Percentiles rank a stretch among this genome's conserved stretches.
Evolutionary conservation across 2,797 vertebrate genomes (phyloP).

Genomic region (Hyperoplus lanceolatus): DNA sequence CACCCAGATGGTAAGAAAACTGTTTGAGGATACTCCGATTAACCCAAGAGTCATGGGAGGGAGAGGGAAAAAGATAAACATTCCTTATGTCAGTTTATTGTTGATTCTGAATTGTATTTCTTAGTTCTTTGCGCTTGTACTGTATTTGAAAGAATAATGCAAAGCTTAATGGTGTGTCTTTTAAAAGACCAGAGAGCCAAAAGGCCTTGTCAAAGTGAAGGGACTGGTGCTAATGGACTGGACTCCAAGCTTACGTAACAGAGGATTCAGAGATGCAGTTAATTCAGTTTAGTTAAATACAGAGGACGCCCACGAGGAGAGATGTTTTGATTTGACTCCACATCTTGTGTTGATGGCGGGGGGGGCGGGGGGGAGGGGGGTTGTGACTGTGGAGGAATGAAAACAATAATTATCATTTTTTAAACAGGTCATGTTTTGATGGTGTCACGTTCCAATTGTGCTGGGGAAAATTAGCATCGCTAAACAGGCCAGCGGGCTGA

Average conservation of each 20-base stretch:
- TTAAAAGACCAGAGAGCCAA: neutral
- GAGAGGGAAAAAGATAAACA: neutral
- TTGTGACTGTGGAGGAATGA: slow-evolving; percentile 56
- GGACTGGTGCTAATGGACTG: neutral
- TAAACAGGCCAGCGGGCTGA: slow-evolving; percentile 68
- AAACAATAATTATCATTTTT: slow-evolving; percentile 77
- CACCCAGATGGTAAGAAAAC: slow-evolving; percentile 62
- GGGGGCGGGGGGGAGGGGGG: neutral
- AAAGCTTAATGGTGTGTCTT: neutral
- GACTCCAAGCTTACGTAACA: neutral
- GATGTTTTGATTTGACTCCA: slow-evolving; percentile 26
- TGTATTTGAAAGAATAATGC: neutral
- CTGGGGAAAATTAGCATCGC: slow-evolving; percentile 71
- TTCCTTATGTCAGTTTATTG: too few species aligned
- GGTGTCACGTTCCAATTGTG: slow-evolving; percentile 71
- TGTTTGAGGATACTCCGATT: neutral
- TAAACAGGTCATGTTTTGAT: slow-evolving; percentile 75
- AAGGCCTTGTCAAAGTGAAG: neutral
- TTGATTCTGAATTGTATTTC: neutral
- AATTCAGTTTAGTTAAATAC: slow-evolving; percentile 13
- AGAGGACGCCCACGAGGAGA: neutral
- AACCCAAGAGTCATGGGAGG: neutral
- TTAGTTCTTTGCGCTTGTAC: neutral
- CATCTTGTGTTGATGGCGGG: slow-evolving; percentile 17
- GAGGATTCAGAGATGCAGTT: neutral